Base-by-base conservation (phyloP, 2,797 vertebrate genomes). In the Propithecus perrieri region DNA sequence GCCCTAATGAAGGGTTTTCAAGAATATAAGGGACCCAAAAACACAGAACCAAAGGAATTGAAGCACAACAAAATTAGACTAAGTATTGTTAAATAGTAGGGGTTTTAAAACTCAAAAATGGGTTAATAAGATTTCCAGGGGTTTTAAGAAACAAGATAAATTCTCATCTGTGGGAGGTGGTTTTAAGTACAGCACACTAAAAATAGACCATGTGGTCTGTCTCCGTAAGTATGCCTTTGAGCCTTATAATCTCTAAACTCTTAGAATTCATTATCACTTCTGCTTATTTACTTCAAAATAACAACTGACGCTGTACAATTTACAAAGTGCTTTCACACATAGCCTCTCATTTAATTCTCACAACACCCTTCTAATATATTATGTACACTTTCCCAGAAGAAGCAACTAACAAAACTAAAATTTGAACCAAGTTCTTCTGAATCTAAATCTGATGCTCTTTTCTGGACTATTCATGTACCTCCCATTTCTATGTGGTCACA, bases 211-310 rank as follows among this genome's bases (percentile, higher is more conserved):
- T 38, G 63, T 63, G 89, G 74, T 75, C 78, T 59, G 41, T 67
- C 43, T 89, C 65, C 80, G 20, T 48, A 53, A 93, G 33, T 91
- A 76, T 69, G 78, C 38, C 85, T 96, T 92, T 67, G 95, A 97
- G 97, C 65, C 61, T 85, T 76, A 71, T 84, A 90, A 63, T 91
- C 85, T 89, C 80, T 96, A 84, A 91, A 90, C 55, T 94, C 80
- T 95, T 65, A 48, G 92, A 95, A 96, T 97, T 97, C 74, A 96
- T 98, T 94, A 95, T 94, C 96, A 87, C 84, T 78, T 96, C 74
- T 91, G 91, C 91, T 89, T 97, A 96, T 97, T 97, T 96, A 96
- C 86, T 96, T 95, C 96, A 97, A 96, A 97, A 89, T 96, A 97
- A 96, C 95, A 98, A 96, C 91, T 80, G 95, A 95, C 76, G 88